Evolutionary conservation across 92 coral and sea anemone species (phyloP), one percentile per base, ranked within the genome.

Genomic region (Ricordea florida): DNA sequence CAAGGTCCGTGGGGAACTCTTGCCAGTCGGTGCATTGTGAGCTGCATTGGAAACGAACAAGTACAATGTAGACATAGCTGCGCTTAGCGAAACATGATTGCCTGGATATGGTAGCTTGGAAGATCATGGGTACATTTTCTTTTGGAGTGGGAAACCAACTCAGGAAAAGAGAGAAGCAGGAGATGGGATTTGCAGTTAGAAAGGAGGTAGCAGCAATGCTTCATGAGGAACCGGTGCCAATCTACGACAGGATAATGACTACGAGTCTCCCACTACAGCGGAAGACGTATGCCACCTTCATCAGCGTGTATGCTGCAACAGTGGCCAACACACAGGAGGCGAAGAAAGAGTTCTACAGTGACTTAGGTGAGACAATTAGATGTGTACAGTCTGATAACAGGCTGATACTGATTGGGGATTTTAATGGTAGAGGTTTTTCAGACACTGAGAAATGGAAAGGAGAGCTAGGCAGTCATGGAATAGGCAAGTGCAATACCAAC

Each of bases 361-460:
- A 33, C 0, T 50, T 76, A 30, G 29, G 61, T 7, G 27, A 38
- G 10, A 57, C 42, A 10, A 36, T 69, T 16, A 8, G 38, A 35
- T 23, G 51, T 17, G 69, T 79, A 22, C 58, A 24, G 25, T 2
- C 69, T 34, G 41, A 23, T 15, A 69, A 79, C 57, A 69, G 52
- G 62, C 59, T 75, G 18, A 30, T 62, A 4, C n/a, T n/a, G n/a
- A n/a, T n/a, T n/a, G n/a, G n/a, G 15, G 75, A 81, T 10, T 60
- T 81, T 44, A 81, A 81, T 72, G 74, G 74, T 30, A 57, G 71
- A 57, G 87, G 73, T 62, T 81, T 72, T 41, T 41, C 51, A 10
- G 62, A 73, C 46, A 4, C 53, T 2, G 69, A 68, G 30, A 69
- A 70, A 55, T 80, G 85, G 79, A 34, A 22, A 63, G 74, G 74